Evolutionary conservation across 1,140 invertebrate genomes (phyloP).

Genomic region (Lepidurus arcticus): DNA sequence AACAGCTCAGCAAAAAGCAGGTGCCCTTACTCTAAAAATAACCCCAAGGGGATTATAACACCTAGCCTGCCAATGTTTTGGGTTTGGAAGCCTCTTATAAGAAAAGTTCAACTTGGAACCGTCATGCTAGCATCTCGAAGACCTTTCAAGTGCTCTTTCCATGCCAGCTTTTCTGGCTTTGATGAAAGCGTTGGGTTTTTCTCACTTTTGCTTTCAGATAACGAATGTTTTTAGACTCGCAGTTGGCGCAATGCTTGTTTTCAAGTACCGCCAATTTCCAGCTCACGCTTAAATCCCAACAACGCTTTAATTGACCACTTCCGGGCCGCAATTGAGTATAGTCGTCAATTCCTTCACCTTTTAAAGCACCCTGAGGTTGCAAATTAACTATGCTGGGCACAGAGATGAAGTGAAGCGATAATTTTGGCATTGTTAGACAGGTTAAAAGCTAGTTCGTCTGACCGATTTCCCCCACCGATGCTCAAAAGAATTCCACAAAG

Average conservation of each 20-base stretch:
- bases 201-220: not conserved
- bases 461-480: not conserved
- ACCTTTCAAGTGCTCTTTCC: not conserved
- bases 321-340: not conserved
- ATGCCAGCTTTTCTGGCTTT: not conserved
- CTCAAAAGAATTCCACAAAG: not conserved
- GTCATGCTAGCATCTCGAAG: not conserved
- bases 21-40: slow-evolving; percentile 13
- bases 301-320: not conserved
- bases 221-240: not conserved
- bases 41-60: slow-evolving; percentile 1
- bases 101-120: not conserved
- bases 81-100: slow-evolving; percentile 3
- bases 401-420: slow-evolving; percentile 3
- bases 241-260: slow-evolving; percentile 16
- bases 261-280: slow-evolving; percentile 22
- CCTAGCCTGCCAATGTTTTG: not conserved
- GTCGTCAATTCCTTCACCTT: not conserved
- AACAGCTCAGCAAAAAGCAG: not conserved
- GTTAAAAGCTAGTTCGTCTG: not conserved
- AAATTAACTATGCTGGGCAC: not conserved
- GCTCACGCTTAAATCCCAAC: not conserved
- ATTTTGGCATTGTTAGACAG: not conserved
- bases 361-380: not conserved
- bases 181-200: slow-evolving; percentile 19